Evolutionary conservation across 2,888 invertebrate species (phyloP).

Genomic region (Phytoseiulus persimilis): DNA sequence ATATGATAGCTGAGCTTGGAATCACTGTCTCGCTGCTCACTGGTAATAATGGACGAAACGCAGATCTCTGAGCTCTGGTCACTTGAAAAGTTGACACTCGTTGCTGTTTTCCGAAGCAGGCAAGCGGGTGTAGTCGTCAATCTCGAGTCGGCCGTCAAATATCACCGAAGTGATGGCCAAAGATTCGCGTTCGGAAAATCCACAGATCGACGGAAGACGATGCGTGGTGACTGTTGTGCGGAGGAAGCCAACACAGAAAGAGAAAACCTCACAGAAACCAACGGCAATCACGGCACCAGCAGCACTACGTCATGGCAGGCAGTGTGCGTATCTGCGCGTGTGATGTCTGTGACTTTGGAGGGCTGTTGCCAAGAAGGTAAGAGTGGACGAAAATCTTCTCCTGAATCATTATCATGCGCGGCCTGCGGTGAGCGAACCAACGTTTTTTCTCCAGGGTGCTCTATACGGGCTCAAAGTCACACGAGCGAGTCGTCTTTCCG

Average conservation of each 20-base stretch:
- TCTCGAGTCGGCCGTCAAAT: background rate
- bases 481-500: background rate
- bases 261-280: background rate
- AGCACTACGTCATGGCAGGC: background rate
- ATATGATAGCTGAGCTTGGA: background rate
- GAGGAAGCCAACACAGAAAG: background rate
- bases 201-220: constrained; percentile 5
- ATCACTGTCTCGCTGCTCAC: background rate
- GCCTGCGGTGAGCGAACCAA: background rate
- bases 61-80: background rate
- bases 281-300: background rate
- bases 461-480: background rate
- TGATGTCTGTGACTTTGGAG: background rate
- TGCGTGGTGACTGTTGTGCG: background rate
- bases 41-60: background rate
- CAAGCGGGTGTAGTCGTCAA: background rate
- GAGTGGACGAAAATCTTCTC: background rate
- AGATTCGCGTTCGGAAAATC: background rate
- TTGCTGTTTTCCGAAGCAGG: background rate
- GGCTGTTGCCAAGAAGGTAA: background rate
- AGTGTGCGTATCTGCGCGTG: background rate
- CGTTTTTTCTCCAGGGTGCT: background rate
- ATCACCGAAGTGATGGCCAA: background rate
- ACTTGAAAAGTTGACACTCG: background rate
- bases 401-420: background rate